A percentile compares a stretch with the other conserved stretches of the same genome.
Conservation (phyloP, 2,113 vertebrate species). For the Oreochromis niloticus region DNA sequence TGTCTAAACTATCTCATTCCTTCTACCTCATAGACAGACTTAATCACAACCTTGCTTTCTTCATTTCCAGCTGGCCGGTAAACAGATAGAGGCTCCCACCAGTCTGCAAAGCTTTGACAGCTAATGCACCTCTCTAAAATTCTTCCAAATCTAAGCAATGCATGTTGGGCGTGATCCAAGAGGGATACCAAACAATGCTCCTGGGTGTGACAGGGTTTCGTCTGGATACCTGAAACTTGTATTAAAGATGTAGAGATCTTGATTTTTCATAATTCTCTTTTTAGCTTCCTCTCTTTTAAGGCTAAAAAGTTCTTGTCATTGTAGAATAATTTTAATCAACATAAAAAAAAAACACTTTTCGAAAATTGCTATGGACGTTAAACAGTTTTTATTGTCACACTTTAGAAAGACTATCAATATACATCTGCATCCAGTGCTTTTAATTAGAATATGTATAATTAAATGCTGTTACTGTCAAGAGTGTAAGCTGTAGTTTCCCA, state of each 20-base stretch:
- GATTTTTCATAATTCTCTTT: not conserved
- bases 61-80: constrained; percentile 35
- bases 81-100: constrained; percentile 14
- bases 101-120: constrained; percentile 19
- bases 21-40: constrained; percentile 25
- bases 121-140: constrained; percentile 19
- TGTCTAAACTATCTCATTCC: constrained; percentile 31
- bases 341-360: not conserved
- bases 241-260: not conserved
- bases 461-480: not conserved
- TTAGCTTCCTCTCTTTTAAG: not conserved
- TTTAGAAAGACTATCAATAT: not conserved
- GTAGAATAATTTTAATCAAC: not conserved
- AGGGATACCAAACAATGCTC: not conserved
- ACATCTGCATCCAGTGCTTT: not conserved
- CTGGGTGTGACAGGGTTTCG: not conserved
- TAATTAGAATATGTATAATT: not conserved
- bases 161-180: not conserved
- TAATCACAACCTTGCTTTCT: constrained; percentile 45
- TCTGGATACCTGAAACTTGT: not conserved
- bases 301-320: not conserved
- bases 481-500: not conserved
- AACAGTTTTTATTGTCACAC: not conserved
- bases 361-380: not conserved
- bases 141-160: not conserved